These are phyloP conservation scores for Eleginops maclovinus DNA, from an alignment of 2,113 vertebrate species.

Conservation along the genomic window DNA sequence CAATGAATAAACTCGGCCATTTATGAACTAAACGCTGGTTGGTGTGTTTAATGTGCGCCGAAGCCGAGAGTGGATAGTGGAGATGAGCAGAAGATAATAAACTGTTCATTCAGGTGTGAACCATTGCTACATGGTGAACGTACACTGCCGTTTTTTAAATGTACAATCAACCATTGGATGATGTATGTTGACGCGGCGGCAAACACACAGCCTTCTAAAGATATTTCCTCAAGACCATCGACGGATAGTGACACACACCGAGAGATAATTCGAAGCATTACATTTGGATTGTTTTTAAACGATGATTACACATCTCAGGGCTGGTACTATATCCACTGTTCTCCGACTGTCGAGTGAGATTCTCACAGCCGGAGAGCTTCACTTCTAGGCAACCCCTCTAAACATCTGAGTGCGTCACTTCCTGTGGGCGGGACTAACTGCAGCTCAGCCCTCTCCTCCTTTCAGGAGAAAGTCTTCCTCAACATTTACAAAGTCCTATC, in stretches of 20 bases:
- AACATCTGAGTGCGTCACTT: constrained; percentile 57
- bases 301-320: neutral
- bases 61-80: neutral
- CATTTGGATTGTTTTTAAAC: neutral
- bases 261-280: fast-evolving
- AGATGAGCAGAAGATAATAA: no score
- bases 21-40: neutral
- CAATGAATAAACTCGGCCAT: neutral
- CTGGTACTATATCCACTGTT: fast-evolving
- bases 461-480: no score
- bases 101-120: constrained; percentile 15
- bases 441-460: constrained; percentile 11
- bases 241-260: no score
- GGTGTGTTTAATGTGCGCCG: neutral
- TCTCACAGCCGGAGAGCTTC: constrained; percentile 41
- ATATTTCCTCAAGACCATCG: neutral
- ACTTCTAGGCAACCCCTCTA: constrained; percentile 34
- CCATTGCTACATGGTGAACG: neutral
- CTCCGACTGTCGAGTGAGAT: constrained; percentile 31
- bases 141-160: neutral
- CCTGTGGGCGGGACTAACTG: constrained; percentile 42
- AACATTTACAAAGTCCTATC: no score
- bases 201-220: neutral
- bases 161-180: constrained; percentile 25
- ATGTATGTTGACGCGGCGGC: constrained; percentile 14